Conservation (phyloP, 1,140 invertebrate genomes). For the Bicyclus anynana region DNA sequence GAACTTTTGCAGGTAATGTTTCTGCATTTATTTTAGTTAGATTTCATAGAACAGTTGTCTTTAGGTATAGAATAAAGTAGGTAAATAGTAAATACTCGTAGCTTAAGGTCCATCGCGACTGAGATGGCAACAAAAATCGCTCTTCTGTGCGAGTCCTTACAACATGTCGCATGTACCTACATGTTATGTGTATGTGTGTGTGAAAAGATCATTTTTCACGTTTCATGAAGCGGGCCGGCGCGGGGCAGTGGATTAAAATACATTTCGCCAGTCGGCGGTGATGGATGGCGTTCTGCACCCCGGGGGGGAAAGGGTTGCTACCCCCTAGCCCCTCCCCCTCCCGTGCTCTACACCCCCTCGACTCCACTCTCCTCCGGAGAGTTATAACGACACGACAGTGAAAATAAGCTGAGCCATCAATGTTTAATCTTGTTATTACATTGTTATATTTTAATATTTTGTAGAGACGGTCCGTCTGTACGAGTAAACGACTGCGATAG, state of each 20-base stretch:
- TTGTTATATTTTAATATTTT: neutral
- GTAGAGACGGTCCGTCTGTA: too few species aligned
- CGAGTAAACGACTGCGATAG: too few species aligned
- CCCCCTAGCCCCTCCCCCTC: slow-evolving; percentile 25
- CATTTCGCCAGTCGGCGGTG: slow-evolving; percentile 66
- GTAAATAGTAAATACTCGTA: too few species aligned
- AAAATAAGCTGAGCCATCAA: slow-evolving; percentile 11
- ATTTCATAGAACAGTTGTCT: too few species aligned
- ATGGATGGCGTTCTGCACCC: slow-evolving; percentile 51
- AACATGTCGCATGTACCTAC: too few species aligned
- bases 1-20: too few species aligned
- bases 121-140: neutral
- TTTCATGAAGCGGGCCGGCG: slow-evolving; percentile 67
- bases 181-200: slow-evolving; percentile 32
- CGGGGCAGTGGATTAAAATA: slow-evolving; percentile 73
- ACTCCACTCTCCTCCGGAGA: slow-evolving; percentile 1
- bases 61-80: too few species aligned
- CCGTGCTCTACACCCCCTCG: slow-evolving; percentile 1
- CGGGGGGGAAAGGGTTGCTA: slow-evolving; percentile 58
- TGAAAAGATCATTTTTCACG: slow-evolving; percentile 69
- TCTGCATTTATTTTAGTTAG: too few species aligned
- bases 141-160: slow-evolving; percentile 5
- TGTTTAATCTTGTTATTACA: neutral
- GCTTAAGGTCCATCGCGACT: too few species aligned
- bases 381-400: slow-evolving; percentile 33